Evolutionary conservation across 2,797 vertebrate genomes (phyloP), one percentile per base, ranked within the genome.

Genomic region (Sebastes iracundus): DNA sequence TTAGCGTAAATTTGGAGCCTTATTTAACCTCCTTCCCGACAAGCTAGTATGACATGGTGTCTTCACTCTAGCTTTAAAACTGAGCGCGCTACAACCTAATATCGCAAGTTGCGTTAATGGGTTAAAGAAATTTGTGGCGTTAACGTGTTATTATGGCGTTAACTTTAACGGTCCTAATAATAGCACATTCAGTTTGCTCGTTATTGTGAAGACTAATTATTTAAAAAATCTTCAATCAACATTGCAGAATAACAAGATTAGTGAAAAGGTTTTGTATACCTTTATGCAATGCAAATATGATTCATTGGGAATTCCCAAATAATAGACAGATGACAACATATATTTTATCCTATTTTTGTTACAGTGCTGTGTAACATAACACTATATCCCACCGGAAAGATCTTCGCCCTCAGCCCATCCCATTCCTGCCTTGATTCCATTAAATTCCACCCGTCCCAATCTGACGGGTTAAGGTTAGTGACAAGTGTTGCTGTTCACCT

Each of bases 401-500:
- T 27, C 52, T 75, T 66, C 4, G 2, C 14, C 52, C 28, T 74
- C 75, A 78, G 22, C 62, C 32, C 61, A 61, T 83, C 76, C 76
- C 27, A 52, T 23, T 65, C 68, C 67, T 58, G 72, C 77, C 71
- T 77, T 42, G 77, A 85, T 90, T 90, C 88, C 76, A 88, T 92
- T 89, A 85, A 91, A 84, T 83, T 85, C 74, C 74, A 53, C 38
- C 88, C 83, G 75, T 88, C 88, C 90, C 92, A 95, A 96, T 97
- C 96, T 95, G 93, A 93, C 55, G 66, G 83, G 61, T 71, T 33
- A 63, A 16, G 38, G 69, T 62, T 70, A 25, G 65, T 94, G 95
- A 96, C 95, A 96, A 96, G 95, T 96, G 96, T 95, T 96, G 94
- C 93, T 94, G 94, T 95, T 97, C 96, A 97, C 96, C 95, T 96